A percentile compares a stretch with the other conserved stretches of the same genome.
phyloP scores from a whole-genome alignment of 2,888 invertebrate species.

The Aleiodes testaceus region DNA sequence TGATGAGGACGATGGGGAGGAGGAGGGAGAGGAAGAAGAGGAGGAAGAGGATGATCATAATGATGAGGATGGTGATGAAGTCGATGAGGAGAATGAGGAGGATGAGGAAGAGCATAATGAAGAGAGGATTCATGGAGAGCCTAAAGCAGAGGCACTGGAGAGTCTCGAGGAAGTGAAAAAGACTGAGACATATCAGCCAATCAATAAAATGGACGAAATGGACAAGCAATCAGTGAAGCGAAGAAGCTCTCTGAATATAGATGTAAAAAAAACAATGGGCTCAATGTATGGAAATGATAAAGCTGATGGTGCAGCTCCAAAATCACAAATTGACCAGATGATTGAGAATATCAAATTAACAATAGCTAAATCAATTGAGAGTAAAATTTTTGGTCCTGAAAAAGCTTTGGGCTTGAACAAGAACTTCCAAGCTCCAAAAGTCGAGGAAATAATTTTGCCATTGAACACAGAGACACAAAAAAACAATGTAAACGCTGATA shows the following conservation, averaged over 20 bases:
- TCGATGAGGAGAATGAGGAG: too few relatives aligned
- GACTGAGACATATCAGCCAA: slow-evolving; percentile 45
- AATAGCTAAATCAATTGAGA: slow-evolving; percentile 69
- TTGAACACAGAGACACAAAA: slow-evolving; percentile 66
- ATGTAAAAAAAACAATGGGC: slow-evolving; percentile 65
- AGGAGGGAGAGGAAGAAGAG: slow-evolving; percentile 20
- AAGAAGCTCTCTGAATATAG: slow-evolving; percentile 67
- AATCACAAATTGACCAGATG: slow-evolving; percentile 69
- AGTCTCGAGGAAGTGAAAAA: slow-evolving; percentile 45
- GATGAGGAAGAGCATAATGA: too few relatives aligned
- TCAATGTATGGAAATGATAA: slow-evolving; percentile 63
- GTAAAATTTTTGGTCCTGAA: slow-evolving; percentile 64
- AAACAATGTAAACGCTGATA: slow-evolving; percentile 30
- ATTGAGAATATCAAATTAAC: slow-evolving; percentile 68
- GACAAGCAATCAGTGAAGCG: slow-evolving; percentile 60
- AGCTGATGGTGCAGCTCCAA: slow-evolving; percentile 57
- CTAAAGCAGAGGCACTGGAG: slow-evolving; percentile 43
- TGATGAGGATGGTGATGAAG: too few relatives aligned
- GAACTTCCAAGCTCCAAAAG: slow-evolving; percentile 63
- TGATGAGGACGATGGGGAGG: slow-evolving; percentile 45
- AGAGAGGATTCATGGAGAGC: slow-evolving; percentile 29
- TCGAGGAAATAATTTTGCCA: slow-evolving; percentile 67
- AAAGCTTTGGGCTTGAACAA: slow-evolving; percentile 62
- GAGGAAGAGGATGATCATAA: too few relatives aligned
- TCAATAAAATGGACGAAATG: slow-evolving; percentile 58